These are phyloP conservation scores for Tetragonula carbonaria DNA, from an alignment of 2,888 invertebrate species.

Conservation along the genomic window DNA sequence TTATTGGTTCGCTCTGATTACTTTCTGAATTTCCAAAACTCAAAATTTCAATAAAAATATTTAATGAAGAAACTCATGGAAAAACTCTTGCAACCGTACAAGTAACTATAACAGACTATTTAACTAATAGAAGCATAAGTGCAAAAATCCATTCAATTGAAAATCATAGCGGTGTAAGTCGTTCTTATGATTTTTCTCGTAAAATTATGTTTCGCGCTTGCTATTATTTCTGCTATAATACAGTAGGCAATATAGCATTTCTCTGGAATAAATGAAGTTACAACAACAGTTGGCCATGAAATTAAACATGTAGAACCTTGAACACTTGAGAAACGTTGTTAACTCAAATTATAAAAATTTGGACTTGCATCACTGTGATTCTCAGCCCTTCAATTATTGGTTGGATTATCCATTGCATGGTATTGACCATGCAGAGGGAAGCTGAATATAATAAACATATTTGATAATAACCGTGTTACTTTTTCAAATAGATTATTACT, in stretches of 20 bases:
- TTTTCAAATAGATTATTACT: not conserved
- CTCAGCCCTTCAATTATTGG: not conserved
- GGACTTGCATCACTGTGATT: no score
- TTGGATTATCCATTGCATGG: not conserved
- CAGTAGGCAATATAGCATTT: no score
- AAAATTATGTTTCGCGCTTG: no score
- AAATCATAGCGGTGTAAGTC: no score
- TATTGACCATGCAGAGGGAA: not conserved
- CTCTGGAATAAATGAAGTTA: no score
- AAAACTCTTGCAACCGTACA: not conserved
- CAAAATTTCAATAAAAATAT: not conserved
- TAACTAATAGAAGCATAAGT: not conserved
- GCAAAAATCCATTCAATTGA: not conserved
- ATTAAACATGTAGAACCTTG: no score
- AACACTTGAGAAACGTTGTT: no score
- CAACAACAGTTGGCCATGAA: no score
- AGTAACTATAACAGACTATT: not conserved
- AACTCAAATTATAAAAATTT: no score
- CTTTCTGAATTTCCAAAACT: not conserved
- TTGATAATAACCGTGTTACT: not conserved
- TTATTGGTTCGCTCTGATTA: not conserved
- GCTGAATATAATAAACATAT: not conserved
- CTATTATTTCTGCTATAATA: no score
- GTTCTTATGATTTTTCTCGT: no score
- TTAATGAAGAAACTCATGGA: not conserved